Conservation (phyloP, 2,797 vertebrate species). For the Phalanger gymnotis region DNA sequence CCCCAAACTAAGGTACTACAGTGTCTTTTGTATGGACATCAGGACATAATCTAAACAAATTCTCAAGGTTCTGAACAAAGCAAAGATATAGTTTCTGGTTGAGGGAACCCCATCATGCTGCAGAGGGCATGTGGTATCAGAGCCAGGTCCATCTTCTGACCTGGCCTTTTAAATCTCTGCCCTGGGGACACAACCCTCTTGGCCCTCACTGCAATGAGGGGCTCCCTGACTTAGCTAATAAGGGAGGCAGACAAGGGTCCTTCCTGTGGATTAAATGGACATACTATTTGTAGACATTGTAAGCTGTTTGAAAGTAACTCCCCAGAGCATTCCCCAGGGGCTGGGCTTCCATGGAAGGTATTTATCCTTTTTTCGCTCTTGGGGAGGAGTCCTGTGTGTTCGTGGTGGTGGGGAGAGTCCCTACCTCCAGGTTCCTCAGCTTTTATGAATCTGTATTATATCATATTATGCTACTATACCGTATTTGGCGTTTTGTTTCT, state of each 20-base stretch:
- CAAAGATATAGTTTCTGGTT: background rate
- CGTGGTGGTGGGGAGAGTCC: background rate
- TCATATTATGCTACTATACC: conserved; percentile 54
- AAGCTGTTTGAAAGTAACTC: background rate
- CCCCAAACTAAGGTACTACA: background rate
- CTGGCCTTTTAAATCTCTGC: background rate
- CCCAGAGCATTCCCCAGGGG: background rate
- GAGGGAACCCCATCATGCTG: background rate
- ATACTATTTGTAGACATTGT: background rate
- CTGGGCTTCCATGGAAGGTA: background rate
- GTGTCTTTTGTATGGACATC: background rate
- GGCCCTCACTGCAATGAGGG: background rate
- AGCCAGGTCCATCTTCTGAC: background rate
- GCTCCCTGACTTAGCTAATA: background rate
- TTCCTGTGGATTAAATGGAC: background rate
- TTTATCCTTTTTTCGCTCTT: background rate
- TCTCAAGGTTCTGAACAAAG: background rate
- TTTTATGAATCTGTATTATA: conserved; percentile 22
- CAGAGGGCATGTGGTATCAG: background rate
- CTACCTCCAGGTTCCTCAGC: conserved; percentile 39
- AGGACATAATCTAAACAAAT: background rate
- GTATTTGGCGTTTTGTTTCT: conserved; percentile 72
- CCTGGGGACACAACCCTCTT: background rate
- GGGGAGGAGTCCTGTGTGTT: background rate
- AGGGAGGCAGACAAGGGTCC: background rate